Conservation (phyloP, 1,140 invertebrate genomes). For the Scaptomyza pallida region DNA sequence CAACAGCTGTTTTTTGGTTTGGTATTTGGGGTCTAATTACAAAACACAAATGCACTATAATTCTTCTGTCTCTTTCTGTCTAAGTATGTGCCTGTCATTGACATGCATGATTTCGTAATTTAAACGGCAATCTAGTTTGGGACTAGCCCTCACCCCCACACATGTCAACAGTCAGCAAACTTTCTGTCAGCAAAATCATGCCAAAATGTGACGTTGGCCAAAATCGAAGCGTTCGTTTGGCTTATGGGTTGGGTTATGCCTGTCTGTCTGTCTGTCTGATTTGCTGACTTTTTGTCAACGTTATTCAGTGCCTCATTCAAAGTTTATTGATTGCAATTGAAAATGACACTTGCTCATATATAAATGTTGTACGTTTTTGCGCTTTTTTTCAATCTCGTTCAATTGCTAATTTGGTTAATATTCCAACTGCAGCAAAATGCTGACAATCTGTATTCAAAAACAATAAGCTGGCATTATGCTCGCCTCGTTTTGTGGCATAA, state of each 20-base stretch:
- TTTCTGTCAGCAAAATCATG: constrained; percentile 72
- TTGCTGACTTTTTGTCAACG: constrained; percentile 11
- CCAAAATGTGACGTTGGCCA: constrained; percentile 61
- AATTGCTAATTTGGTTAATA: constrained; percentile 22
- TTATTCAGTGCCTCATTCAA: constrained; percentile 52
- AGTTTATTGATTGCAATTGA: constrained; percentile 62
- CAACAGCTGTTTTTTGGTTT: constrained; percentile 21
- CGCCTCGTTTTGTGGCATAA: not conserved
- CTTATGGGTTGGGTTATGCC: constrained; percentile 4
- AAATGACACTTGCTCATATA: constrained; percentile 56
- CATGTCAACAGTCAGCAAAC: constrained; percentile 59
- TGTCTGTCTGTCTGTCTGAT: not conserved
- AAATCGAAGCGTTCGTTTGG: constrained; percentile 17
- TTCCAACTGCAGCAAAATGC: not conserved
- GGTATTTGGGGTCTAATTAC: constrained; percentile 75
- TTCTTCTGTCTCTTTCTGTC: constrained; percentile 13
- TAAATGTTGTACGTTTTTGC: constrained; percentile 48
- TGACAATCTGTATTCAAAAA: not conserved
- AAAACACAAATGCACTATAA: constrained; percentile 77
- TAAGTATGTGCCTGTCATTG: constrained; percentile 38
- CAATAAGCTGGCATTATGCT: constrained; percentile 1
- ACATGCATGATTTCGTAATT: constrained; percentile 72
- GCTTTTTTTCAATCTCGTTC: constrained; percentile 15
- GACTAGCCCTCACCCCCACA: constrained; percentile 11
- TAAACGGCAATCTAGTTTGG: constrained; percentile 68